Percentiles rank a stretch among this genome's conserved stretches.
These are phyloP conservation scores for Odobenus rosmarus DNA, from an alignment of 2,113 vertebrate genomes.

Conservation along the genomic window DNA sequence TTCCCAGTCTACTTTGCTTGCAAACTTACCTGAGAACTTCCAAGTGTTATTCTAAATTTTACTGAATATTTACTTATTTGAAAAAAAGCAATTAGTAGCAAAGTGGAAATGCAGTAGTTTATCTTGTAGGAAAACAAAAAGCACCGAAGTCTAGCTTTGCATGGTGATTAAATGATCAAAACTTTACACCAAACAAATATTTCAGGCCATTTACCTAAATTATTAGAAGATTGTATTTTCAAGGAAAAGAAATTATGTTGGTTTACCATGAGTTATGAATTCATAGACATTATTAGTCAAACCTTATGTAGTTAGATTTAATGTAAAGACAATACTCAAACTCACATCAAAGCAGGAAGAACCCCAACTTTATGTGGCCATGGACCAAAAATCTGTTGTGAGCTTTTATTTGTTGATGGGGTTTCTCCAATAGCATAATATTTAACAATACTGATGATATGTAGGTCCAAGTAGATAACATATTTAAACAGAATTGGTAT, in stretches of 20 bases:
- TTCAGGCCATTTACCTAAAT: conserved; percentile 57
- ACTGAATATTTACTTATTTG: not conserved
- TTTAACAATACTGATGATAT: conserved; percentile 60
- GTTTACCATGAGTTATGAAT: conserved; percentile 56
- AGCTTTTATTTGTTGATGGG: conserved; percentile 39
- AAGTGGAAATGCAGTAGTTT: not conserved
- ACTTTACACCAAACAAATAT: not conserved
- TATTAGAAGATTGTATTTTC: conserved; percentile 61
- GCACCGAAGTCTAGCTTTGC: not conserved
- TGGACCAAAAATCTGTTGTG: not conserved
- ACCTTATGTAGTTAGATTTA: not conserved
- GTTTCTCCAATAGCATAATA: conserved; percentile 51
- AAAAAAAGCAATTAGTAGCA: not conserved
- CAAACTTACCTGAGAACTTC: not conserved
- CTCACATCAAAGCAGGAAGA: conserved; percentile 58
- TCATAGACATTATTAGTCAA: conserved; percentile 63
- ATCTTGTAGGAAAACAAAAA: not conserved
- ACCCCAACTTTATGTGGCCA: not conserved
- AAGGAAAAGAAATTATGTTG: conserved; percentile 53
- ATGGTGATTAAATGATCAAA: conserved; percentile 10
- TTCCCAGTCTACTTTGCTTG: not conserved
- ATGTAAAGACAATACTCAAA: conserved; percentile 50
- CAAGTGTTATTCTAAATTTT: not conserved
- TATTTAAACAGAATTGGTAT: conserved; percentile 58
- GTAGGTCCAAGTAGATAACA: conserved; percentile 4